phyloP scores from a whole-genome alignment of 2,797 vertebrate genomes.

The Arvicola amphibius region DNA sequence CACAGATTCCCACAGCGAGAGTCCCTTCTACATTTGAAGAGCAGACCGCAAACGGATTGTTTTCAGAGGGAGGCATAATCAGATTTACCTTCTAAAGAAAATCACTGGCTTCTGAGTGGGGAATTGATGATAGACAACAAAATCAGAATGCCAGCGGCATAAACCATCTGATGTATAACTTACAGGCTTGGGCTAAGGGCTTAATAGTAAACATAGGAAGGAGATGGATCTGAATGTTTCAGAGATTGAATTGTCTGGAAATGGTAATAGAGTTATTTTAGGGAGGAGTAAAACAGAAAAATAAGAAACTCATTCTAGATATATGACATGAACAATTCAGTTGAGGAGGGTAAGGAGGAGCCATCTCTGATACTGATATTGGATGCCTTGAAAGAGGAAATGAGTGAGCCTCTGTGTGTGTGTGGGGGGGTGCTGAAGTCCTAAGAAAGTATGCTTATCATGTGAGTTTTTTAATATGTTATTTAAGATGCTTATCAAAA shows the following conservation, averaged over 20 bases:
- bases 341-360: background rate
- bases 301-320: background rate
- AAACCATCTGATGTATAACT: background rate
- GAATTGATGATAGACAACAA: background rate
- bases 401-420: background rate
- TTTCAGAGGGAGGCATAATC: background rate
- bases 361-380: background rate
- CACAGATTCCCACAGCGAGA: background rate
- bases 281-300: background rate
- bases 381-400: background rate
- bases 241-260: background rate
- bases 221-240: conserved; percentile 21
- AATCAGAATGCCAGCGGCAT: background rate
- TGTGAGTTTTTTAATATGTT: conserved; percentile 5
- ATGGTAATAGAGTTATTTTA: background rate
- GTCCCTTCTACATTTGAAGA: background rate
- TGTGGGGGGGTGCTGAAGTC: background rate
- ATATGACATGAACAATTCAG: background rate
- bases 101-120: background rate
- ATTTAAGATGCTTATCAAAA: conserved; percentile 54
- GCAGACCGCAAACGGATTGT: background rate
- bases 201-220: conserved; percentile 19
- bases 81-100: background rate
- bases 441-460: background rate
- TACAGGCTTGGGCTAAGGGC: background rate